A percentile compares a stretch with the other conserved stretches of the same genome.
Evolutionary conservation across 1,140 invertebrate genomes (phyloP).

Genomic region (Drosophila varians): DNA sequence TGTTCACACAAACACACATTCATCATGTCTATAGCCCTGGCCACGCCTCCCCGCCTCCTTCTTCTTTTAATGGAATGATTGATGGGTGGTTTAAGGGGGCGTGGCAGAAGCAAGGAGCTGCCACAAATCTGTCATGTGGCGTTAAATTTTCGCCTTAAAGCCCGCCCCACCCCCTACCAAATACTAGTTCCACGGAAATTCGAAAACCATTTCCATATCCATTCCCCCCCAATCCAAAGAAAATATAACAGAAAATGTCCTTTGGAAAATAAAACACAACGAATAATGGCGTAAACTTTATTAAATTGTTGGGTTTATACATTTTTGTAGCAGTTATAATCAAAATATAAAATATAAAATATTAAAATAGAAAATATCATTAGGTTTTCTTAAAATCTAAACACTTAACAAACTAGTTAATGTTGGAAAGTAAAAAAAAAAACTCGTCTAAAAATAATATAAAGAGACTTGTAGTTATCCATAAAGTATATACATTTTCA

Average conservation of each 20-base stretch:
- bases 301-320: too few relatives aligned
- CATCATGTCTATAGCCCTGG: background rate
- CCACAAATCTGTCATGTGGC: slow-evolving; percentile 38
- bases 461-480: too few relatives aligned
- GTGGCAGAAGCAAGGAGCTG: background rate
- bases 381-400: too few relatives aligned
- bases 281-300: too few relatives aligned
- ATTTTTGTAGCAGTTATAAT: too few relatives aligned
- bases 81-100: slow-evolving; percentile 20
- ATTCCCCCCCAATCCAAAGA: background rate
- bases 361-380: too few relatives aligned
- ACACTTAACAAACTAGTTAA: too few relatives aligned
- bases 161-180: background rate
- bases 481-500: too few relatives aligned
- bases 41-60: background rate
- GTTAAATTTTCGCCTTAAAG: slow-evolving; percentile 40
- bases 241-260: background rate
- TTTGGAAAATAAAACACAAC: too few relatives aligned
- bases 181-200: background rate
- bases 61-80: slow-evolving; percentile 41
- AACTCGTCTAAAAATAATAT: too few relatives aligned
- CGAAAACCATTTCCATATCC: background rate
- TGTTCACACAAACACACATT: slow-evolving; percentile 21
- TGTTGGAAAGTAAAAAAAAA: too few relatives aligned
- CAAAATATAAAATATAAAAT: too few relatives aligned